phyloP scores from a whole-genome alignment of 1,140 invertebrate genomes.

The Armadillidium nasatum region DNA sequence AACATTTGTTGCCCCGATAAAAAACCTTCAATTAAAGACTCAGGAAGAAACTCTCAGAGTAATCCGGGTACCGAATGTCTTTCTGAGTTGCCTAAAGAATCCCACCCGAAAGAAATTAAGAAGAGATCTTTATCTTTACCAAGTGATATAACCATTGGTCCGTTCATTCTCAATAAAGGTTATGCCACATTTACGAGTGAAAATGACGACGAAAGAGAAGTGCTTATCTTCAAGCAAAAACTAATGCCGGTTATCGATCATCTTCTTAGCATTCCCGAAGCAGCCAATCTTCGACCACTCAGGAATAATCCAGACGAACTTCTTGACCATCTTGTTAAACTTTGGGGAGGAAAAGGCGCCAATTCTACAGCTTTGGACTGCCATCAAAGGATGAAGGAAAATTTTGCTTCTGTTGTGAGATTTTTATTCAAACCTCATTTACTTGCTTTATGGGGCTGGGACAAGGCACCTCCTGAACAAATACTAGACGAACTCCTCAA shows the following conservation, averaged over 20 bases:
- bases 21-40: too few species aligned
- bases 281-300: neutral
- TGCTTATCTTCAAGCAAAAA: neutral
- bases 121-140: neutral
- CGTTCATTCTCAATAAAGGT: constrained; percentile 6
- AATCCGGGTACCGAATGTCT: too few species aligned
- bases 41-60: too few species aligned
- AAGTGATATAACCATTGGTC: neutral
- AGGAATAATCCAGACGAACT: neutral
- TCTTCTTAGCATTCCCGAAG: constrained; percentile 5
- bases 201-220: neutral
- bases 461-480: neutral
- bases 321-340: neutral
- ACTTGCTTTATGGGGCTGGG: neutral
- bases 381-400: constrained; percentile 5
- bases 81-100: too few species aligned
- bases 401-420: neutral
- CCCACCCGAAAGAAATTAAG: neutral
- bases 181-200: neutral
- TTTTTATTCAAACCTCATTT: neutral
- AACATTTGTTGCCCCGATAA: too few species aligned
- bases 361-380: neutral
- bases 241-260: neutral
- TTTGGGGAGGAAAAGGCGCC: neutral
- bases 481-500: neutral